phyloP scores from a whole-genome alignment of 2,113 vertebrate species.

The Seriola aureovittata region DNA sequence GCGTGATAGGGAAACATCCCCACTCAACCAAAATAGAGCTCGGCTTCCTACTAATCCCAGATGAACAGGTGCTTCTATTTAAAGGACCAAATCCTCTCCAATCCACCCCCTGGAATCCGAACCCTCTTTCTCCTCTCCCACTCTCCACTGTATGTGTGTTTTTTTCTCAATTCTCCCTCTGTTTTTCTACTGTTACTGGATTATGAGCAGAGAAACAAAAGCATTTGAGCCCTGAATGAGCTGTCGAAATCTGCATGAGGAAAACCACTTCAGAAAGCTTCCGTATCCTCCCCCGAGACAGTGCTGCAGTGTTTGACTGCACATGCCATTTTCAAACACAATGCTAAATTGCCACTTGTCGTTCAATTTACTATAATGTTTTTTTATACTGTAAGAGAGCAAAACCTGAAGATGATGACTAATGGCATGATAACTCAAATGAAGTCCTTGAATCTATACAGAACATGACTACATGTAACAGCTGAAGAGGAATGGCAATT shows the following conservation, averaged over 20 bases:
- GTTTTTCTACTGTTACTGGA: constrained; percentile 32
- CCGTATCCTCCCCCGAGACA: constrained; percentile 45
- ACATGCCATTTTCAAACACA: constrained; percentile 31
- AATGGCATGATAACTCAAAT: background rate
- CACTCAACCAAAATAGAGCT: constrained; percentile 77
- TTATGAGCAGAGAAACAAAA: constrained; percentile 61
- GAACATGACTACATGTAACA: background rate
- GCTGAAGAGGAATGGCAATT: background rate
- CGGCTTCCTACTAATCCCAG: constrained; percentile 81
- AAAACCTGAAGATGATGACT: background rate
- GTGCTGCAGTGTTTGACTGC: background rate
- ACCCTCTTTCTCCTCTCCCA: constrained; percentile 45
- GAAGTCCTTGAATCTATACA: background rate
- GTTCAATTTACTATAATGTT: background rate
- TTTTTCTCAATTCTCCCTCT: constrained; percentile 4
- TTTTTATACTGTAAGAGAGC: constrained; percentile 7
- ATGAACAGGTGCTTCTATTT: constrained; percentile 87
- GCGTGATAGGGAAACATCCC: constrained; percentile 53
- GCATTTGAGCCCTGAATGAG: constrained; percentile 38
- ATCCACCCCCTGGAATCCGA: constrained; percentile 74
- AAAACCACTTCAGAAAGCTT: constrained; percentile 64
- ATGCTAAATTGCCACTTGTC: constrained; percentile 9
- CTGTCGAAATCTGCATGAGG: constrained; percentile 55
- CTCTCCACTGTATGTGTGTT: constrained; percentile 6
- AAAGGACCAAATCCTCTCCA: constrained; percentile 83